Conservation (phyloP, 1,140 invertebrate genomes). For the Cotesia vestalis region DNA sequence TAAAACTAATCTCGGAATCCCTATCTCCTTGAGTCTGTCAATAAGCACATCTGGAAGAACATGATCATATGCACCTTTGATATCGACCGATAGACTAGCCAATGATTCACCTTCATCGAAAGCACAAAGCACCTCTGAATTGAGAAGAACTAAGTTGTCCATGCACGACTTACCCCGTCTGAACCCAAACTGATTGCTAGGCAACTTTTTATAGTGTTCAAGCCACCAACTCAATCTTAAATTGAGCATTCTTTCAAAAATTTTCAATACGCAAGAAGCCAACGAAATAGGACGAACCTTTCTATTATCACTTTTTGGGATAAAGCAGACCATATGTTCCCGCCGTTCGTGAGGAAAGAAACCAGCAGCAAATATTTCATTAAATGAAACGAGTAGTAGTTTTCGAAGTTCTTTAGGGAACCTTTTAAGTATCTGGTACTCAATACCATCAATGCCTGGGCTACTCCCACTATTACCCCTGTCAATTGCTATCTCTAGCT, state of each 20-base stretch:
- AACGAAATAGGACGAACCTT: slow-evolving; percentile 44
- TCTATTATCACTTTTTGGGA: slow-evolving; percentile 38
- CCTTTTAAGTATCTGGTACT: slow-evolving; percentile 1
- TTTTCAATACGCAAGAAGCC: slow-evolving; percentile 38
- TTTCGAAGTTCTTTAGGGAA: background rate
- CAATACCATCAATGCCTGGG: slow-evolving; percentile 8
- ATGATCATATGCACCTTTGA: too few relatives aligned
- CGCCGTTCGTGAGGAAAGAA: slow-evolving; percentile 10
- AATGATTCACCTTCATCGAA: too few relatives aligned
- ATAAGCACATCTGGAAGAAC: too few relatives aligned
- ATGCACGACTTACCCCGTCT: slow-evolving; percentile 31
- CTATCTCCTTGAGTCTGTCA: too few relatives aligned
- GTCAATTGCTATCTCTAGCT: slow-evolving; percentile 3
- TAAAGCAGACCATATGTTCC: slow-evolving; percentile 9
- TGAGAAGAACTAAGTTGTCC: slow-evolving; percentile 30
- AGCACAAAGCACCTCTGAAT: too few relatives aligned
- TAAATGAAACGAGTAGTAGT: background rate
- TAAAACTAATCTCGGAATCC: too few relatives aligned
- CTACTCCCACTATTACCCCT: background rate
- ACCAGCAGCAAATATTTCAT: background rate
- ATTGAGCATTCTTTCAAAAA: slow-evolving; percentile 32
- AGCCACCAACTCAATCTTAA: slow-evolving; percentile 29
- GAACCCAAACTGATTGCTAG: slow-evolving; percentile 40
- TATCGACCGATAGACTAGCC: too few relatives aligned
- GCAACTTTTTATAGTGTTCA: slow-evolving; percentile 34